phyloP scores from a whole-genome alignment of 2,113 vertebrate genomes.

The Calidris pugnax region DNA sequence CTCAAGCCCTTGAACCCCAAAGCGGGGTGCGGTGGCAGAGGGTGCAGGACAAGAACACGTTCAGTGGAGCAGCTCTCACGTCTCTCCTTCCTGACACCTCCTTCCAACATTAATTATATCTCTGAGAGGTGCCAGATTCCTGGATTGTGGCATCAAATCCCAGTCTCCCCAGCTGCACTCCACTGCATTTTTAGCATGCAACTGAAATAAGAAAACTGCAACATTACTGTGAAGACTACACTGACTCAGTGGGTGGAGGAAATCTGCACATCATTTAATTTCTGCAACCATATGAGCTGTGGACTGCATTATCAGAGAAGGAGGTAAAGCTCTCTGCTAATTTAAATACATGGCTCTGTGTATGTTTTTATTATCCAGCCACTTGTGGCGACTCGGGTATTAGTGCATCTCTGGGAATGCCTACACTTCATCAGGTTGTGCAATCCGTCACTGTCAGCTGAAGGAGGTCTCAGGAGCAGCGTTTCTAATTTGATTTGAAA shows the following conservation, averaged over 20 bases:
- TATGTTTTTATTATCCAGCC: neutral
- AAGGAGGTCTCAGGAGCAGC: conserved; percentile 39
- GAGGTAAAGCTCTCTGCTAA: neutral
- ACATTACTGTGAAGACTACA: neutral
- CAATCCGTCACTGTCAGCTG: conserved; percentile 49
- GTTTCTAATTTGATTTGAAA: conserved; percentile 60
- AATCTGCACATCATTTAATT: neutral
- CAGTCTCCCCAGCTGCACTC: neutral
- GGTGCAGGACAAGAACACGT: neutral
- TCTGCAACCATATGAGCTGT: neutral
- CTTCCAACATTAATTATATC: neutral
- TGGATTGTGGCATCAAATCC: neutral
- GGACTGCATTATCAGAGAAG: neutral
- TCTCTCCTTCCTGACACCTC: neutral
- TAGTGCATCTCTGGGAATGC: conserved; percentile 23
- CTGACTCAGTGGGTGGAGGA: neutral
- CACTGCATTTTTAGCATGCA: neutral
- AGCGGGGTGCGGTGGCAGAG: conserved; percentile 73
- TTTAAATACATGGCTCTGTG: neutral
- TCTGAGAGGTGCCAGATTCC: neutral
- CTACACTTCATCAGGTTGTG: conserved; percentile 26
- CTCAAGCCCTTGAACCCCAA: conserved; percentile 77
- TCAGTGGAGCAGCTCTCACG: neutral
- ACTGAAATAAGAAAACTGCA: neutral
- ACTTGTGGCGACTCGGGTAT: neutral